Percentiles rank a stretch among this genome's conserved stretches.
These are phyloP conservation scores for Pseudanteris insignis DNA, from an alignment of 2,888 invertebrate genomes.

Conservation along the genomic window DNA sequence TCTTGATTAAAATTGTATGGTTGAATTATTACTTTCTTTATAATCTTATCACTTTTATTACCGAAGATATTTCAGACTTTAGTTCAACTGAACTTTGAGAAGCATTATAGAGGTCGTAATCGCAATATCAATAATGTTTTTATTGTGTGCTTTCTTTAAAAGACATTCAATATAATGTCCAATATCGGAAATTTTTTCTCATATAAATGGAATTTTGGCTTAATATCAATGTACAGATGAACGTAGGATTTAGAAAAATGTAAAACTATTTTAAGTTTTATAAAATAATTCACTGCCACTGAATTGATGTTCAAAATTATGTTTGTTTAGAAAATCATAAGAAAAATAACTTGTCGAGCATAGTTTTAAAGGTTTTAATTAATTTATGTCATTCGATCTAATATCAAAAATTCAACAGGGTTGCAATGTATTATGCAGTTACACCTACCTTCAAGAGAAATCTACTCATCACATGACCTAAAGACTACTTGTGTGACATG, in stretches of 20 bases:
- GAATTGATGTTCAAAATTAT: too few relatives aligned
- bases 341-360: too few relatives aligned
- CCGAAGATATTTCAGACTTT: conserved; percentile 12
- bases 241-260: too few relatives aligned
- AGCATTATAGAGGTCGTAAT: conserved; percentile 6
- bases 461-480: conserved; percentile 14
- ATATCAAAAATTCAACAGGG: background rate
- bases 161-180: background rate
- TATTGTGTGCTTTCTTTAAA: conserved; percentile 11
- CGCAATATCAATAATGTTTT: conserved; percentile 13
- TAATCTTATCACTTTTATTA: too few relatives aligned
- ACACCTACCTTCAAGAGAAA: conserved; percentile 8
- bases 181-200: background rate
- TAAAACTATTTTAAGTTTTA: too few relatives aligned
- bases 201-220: background rate
- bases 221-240: too few relatives aligned
- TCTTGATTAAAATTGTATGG: too few relatives aligned
- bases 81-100: conserved; percentile 1
- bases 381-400: too few relatives aligned
- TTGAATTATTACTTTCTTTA: too few relatives aligned
- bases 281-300: conserved; percentile 1
- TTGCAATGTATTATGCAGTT: background rate
- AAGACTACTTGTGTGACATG: conserved; percentile 14
- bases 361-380: background rate
- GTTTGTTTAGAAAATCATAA: too few relatives aligned